These are phyloP conservation scores for Hydrocynus forskahlii DNA, from an alignment of 2,797 vertebrate species.

Conservation along the genomic window DNA sequence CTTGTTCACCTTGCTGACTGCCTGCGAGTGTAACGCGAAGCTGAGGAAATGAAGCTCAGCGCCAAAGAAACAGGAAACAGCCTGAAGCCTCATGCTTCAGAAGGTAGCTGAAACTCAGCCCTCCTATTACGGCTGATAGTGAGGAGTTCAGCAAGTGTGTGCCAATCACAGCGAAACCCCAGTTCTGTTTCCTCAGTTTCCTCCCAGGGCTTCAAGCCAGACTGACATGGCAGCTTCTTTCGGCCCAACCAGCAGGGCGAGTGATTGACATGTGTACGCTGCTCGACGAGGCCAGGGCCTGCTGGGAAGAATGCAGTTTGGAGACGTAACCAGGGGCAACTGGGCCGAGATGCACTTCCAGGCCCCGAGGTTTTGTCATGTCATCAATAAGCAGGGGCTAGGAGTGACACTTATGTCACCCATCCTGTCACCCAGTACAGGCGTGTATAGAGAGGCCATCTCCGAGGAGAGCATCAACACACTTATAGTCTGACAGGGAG, in stretches of 20 bases:
- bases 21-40: not conserved
- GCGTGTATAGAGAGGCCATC: slow-evolving; percentile 2
- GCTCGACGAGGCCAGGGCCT: slow-evolving; percentile 6
- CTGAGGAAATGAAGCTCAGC: slow-evolving; percentile 8
- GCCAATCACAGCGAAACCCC: slow-evolving; percentile 40
- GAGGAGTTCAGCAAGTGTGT: slow-evolving; percentile 29
- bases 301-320: slow-evolving; percentile 15
- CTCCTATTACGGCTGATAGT: slow-evolving; percentile 26
- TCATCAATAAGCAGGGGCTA: slow-evolving; percentile 47
- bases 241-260: not conserved
- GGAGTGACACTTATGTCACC: slow-evolving; percentile 32
- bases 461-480: slow-evolving; percentile 12
- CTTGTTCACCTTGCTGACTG: slow-evolving; percentile 27
- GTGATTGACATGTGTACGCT: slow-evolving; percentile 35
- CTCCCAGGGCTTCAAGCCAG: slow-evolving; percentile 30
- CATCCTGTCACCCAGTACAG: slow-evolving; percentile 21
- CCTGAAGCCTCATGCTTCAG: slow-evolving; percentile 12
- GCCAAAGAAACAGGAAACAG: slow-evolving; percentile 12
- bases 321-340: not conserved
- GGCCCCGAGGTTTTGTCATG: slow-evolving; percentile 41
- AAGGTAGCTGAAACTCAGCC: slow-evolving; percentile 31
- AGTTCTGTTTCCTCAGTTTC: slow-evolving; percentile 37
- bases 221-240: slow-evolving; percentile 37
- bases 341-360: not conserved
- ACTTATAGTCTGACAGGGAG: slow-evolving; percentile 22